Evolutionary conservation across 2,113 vertebrate genomes (phyloP), one percentile per base, ranked within the genome.

Genomic region (Pavo muticus): DNA sequence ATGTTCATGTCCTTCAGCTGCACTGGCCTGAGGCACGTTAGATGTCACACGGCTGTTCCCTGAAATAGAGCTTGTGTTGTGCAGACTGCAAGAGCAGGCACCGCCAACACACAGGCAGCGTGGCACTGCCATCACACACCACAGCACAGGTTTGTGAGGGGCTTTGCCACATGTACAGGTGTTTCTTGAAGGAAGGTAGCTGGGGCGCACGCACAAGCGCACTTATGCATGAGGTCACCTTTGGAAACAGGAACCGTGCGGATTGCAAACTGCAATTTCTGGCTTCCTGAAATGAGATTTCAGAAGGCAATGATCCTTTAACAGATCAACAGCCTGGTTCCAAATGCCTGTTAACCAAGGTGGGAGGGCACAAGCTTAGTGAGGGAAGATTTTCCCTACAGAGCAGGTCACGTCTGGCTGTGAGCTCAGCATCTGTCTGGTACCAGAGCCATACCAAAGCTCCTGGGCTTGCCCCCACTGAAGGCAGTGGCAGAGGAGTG

Each of bases 81-180:
- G 4, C 48, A 5, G 35, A 6, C 79, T 10, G 18, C 65, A 19
- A 35, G 37, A 50, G 45, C 74, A 74, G 90, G 8, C 24, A 0
- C 0, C 3, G 9, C 29, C 63, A 6, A 2, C n/a, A 84, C 1
- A 0, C 69, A 69, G 57, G 1, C 20, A 29, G 69, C 30, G 0
- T 0, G 3, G 71, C 45, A 8, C 6, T 5, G 42, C 19, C 37
- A 25, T 13, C 6, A 0, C 7, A 35, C 9, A 6, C n/a, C 0
- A 0, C 35, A 13, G 2, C 2, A 0, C 16, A 2, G 0, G 8
- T 7, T 45, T 44, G 5, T 15, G 56, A n/a, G 21, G 3, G 37
- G 23, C 2, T 25, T 54, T 70, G 57, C n/a, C 29, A 24, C 19
- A 0, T 9, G 14, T 11, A 0, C 4, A 40, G 59, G 3, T 8